phyloP scores from a whole-genome alignment of 1,140 invertebrate species.

The Temnothorax longispinosus region DNA sequence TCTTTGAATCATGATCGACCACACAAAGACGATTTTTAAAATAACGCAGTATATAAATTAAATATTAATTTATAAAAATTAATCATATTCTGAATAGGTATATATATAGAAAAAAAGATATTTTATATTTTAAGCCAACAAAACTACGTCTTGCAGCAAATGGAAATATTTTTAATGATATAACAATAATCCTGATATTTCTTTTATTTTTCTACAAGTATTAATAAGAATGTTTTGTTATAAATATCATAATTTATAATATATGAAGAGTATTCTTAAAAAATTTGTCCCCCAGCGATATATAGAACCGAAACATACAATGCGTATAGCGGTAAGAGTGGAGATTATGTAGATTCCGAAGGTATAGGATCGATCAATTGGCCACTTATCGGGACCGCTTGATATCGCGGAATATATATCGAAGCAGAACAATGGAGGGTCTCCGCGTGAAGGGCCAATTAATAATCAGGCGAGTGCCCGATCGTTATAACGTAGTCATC shows the following conservation, averaged over 20 bases:
- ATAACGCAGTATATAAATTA: neutral
- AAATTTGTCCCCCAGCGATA: neutral
- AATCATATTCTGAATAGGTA: neutral
- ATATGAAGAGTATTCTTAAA: neutral
- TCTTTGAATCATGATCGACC: neutral
- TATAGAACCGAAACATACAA: neutral
- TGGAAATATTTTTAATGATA: neutral
- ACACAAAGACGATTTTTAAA: neutral
- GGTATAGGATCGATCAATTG: conserved; percentile 51
- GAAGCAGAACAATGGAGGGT: conserved; percentile 60
- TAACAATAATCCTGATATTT: neutral
- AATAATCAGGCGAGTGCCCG: conserved; percentile 74
- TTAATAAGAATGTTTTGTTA: neutral
- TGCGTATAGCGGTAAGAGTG: neutral
- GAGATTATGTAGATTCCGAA: conserved; percentile 15
- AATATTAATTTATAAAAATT: neutral
- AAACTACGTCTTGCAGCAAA: neutral
- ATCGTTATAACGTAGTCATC: conserved; percentile 76
- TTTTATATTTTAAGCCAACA: neutral
- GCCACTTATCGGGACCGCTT: conserved; percentile 65
- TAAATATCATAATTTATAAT: neutral
- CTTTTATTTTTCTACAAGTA: neutral
- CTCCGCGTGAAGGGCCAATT: conserved; percentile 73
- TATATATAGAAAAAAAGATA: neutral
- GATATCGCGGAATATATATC: conserved; percentile 71